Evolutionary conservation across 2,888 invertebrate species (phyloP).

Genomic region (Venusia cambrica): DNA sequence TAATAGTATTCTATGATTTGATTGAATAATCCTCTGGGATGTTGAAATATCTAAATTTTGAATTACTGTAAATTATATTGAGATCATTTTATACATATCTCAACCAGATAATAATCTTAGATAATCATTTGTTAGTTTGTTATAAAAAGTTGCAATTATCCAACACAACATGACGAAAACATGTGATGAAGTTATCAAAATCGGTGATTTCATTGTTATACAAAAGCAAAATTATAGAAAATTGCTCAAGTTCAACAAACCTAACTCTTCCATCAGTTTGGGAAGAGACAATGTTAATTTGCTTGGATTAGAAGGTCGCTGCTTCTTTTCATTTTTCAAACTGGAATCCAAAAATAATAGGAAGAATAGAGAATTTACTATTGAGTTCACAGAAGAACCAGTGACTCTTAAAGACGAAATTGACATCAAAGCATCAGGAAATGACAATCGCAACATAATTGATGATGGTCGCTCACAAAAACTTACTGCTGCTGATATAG

Average conservation of each 20-base stretch:
- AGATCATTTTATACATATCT: no score
- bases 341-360: conserved; percentile 83
- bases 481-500: conserved; percentile 91
- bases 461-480: conserved; percentile 91
- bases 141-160: no score
- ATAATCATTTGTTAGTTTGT: no score
- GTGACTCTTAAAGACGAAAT: conserved; percentile 80
- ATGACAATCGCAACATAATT: conserved; percentile 91
- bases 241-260: conserved; percentile 85
- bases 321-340: conserved; percentile 88
- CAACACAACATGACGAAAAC: conserved; percentile 17
- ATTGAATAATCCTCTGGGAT: no score
- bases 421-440: conserved; percentile 84
- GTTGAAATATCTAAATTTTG: no score
- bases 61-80: no score
- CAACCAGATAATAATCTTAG: no score
- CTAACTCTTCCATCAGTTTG: conserved; percentile 82
- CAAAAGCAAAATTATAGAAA: conserved; percentile 90
- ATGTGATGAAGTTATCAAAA: conserved; percentile 64
- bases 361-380: conserved; percentile 78
- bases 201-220: conserved; percentile 88
- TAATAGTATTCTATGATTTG: no score
- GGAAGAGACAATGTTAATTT: conserved; percentile 87
- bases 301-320: conserved; percentile 83
- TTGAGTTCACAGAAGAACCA: conserved; percentile 74